A percentile compares a stretch with the other conserved stretches of the same genome.
Conservation (phyloP, 2,113 vertebrate species). For the Brachypodius melanocephalos region DNA sequence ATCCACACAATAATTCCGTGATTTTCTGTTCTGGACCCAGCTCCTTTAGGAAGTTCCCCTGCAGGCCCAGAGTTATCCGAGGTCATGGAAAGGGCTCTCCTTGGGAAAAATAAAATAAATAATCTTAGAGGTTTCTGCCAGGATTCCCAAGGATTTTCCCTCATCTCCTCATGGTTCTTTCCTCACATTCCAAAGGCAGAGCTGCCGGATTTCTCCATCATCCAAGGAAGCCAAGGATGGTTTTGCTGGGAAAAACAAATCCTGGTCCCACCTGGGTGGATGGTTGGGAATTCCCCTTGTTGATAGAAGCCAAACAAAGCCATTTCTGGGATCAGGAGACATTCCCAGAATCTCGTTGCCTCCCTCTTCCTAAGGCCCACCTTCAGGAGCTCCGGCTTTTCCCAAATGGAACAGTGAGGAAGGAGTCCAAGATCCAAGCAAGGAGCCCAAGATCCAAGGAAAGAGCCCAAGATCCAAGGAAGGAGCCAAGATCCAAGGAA, state of each 20-base stretch:
- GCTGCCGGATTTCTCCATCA: rapidly evolving
- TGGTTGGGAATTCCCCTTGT: neutral
- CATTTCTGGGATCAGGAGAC: neutral
- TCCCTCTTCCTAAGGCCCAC: neutral
- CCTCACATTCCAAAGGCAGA: neutral
- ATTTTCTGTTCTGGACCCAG: neutral
- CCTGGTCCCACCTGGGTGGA: rapidly evolving
- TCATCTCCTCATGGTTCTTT: rapidly evolving
- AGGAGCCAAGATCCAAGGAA: neutral
- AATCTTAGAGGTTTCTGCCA: rapidly evolving
- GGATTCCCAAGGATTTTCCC: neutral
- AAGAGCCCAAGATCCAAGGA: too few species aligned
- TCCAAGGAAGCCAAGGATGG: neutral
- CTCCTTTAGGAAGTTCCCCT: neutral
- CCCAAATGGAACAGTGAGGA: too few species aligned
- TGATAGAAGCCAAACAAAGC: neutral
- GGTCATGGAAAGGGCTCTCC: neutral
- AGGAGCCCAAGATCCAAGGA: too few species aligned
- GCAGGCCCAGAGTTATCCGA: neutral
- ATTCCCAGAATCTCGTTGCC: neutral
- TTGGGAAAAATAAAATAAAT: neutral
- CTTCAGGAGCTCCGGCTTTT: neutral
- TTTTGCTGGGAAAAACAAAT: neutral
- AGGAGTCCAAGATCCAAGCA: too few species aligned
- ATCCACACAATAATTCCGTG: neutral